Conservation (phyloP, 2,888 invertebrate species). For the Hydraecia micacea region DNA sequence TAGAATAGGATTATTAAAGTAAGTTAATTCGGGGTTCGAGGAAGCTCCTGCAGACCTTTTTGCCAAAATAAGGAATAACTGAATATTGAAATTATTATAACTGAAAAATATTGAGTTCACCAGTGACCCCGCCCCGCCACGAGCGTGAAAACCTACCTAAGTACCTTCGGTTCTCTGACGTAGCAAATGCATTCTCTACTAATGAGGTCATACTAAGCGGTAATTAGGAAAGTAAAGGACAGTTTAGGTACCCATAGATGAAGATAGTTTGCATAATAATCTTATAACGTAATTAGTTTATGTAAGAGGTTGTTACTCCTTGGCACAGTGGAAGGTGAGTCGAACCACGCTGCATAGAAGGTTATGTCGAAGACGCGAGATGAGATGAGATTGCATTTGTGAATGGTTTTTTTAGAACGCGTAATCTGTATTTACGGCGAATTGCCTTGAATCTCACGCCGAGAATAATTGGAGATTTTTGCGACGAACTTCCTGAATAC, state of each 20-base stretch:
- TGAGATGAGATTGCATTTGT: constrained; percentile 18
- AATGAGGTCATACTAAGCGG: constrained; percentile 27
- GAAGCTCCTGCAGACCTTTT: not conserved
- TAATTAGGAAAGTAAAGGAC: constrained; percentile 42
- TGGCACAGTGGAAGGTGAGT: constrained; percentile 41
- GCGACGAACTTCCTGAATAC: too few species aligned
- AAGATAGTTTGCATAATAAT: constrained; percentile 53
- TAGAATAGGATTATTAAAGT: too few species aligned
- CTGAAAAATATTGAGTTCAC: not conserved
- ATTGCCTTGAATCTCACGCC: not conserved
- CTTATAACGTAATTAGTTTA: constrained; percentile 56
- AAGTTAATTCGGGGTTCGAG: not conserved
- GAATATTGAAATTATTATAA: not conserved
- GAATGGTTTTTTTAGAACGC: constrained; percentile 4
- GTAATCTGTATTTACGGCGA: not conserved
- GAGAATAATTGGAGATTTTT: not conserved
- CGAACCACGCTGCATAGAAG: not conserved
- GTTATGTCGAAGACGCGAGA: constrained; percentile 31
- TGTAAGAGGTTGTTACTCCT: constrained; percentile 59
- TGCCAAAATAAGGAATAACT: not conserved
- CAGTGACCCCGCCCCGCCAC: not conserved
- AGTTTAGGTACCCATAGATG: constrained; percentile 19
- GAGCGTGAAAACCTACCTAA: not conserved
- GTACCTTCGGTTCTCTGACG: not conserved
- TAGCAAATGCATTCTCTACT: constrained; percentile 20